Conservation (phyloP, 2,113 vertebrate species). For the Scatophagus argus region DNA sequence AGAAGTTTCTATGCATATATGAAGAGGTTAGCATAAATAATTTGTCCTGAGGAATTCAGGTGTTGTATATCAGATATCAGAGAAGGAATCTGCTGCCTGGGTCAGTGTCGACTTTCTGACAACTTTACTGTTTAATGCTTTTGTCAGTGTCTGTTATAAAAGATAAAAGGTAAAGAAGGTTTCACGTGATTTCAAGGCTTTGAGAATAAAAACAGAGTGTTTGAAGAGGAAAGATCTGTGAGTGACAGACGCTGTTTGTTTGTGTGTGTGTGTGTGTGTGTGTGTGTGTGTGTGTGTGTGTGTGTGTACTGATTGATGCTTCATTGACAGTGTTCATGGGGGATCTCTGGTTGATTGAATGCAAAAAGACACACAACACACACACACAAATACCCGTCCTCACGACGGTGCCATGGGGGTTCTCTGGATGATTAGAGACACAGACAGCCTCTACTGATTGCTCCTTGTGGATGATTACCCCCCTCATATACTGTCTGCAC, state of each 20-base stretch:
- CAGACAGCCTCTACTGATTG: conserved; percentile 78
- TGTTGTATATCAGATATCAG: not conserved
- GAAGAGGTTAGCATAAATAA: not conserved
- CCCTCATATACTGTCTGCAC: not conserved
- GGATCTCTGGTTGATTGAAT: conserved; percentile 65
- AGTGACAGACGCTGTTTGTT: conserved; percentile 23
- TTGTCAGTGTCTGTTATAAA: not conserved
- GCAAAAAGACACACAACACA: conserved; percentile 39
- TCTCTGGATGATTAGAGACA: conserved; percentile 80
- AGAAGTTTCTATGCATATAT: not conserved
- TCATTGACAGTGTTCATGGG: conserved; percentile 53
- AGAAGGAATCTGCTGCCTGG: not conserved
- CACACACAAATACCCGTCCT: not conserved
- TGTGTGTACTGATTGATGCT: conserved; percentile 46
- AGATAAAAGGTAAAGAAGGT: no score
- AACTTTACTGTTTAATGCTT: not conserved
- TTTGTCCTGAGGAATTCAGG: not conserved
- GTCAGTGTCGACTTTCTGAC: not conserved
- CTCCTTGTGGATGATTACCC: conserved; percentile 69
- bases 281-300: not conserved
- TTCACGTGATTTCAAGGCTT: not conserved
- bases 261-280: not conserved
- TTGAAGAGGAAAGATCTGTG: not conserved
- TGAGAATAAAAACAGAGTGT: not conserved
- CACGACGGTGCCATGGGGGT: conserved; percentile 43